Conservation (phyloP, 2,888 invertebrate genomes). For the Patella ulyssiponensis region DNA sequence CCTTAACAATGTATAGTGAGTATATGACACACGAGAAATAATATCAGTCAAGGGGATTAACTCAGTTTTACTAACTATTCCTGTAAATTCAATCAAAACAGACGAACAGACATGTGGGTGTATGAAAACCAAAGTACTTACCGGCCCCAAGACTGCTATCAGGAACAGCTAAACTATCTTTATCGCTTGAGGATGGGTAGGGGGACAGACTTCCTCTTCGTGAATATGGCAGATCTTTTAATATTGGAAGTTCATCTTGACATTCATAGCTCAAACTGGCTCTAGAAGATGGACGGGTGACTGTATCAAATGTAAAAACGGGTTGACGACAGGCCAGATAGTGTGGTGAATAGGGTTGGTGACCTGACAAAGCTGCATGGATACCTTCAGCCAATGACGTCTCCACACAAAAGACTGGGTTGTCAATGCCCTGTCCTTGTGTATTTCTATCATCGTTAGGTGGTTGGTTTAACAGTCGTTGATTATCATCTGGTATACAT, state of each 20-base stretch:
- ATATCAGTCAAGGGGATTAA: too few species aligned
- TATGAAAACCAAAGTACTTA: neutral
- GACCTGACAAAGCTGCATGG: neutral
- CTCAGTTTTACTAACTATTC: too few species aligned
- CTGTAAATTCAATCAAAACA: too few species aligned
- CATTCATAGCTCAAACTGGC: slow-evolving; percentile 21
- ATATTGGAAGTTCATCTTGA: slow-evolving; percentile 20
- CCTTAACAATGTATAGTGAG: too few species aligned
- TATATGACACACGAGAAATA: too few species aligned
- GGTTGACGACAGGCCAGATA: slow-evolving; percentile 16
- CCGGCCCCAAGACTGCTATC: neutral
- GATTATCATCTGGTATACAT: slow-evolving; percentile 3
- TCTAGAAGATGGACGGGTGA: slow-evolving; percentile 31
- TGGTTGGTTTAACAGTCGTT: neutral
- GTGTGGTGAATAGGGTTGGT: neutral
- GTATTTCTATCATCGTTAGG: neutral
- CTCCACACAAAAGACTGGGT: neutral
- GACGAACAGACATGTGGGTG: neutral
- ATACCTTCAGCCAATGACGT: neutral
- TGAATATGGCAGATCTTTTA: slow-evolving; percentile 26
- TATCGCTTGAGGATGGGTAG: slow-evolving; percentile 31
- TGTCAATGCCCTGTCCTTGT: neutral
- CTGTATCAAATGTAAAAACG: slow-evolving; percentile 36
- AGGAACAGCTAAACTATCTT: slow-evolving; percentile 36
- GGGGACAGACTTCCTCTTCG: slow-evolving; percentile 41